phyloP scores from a whole-genome alignment of 2,113 vertebrate species.

The Myiozetetes cayanensis region DNA sequence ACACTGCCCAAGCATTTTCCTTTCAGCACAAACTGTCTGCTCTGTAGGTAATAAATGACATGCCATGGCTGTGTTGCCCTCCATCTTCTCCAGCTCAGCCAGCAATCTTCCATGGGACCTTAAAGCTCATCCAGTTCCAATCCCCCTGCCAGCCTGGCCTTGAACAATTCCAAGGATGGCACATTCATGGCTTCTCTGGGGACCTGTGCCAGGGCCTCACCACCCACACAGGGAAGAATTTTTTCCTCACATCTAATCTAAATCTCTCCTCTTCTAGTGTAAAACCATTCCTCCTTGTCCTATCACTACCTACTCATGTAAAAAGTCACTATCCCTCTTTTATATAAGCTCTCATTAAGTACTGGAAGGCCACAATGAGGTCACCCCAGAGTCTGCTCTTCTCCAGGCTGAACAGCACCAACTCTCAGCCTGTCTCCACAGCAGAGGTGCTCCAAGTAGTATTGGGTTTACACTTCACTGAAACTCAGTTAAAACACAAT shows the following conservation, averaged over 20 bases:
- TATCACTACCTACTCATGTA: background rate
- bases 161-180: background rate
- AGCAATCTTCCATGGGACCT: background rate
- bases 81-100: background rate
- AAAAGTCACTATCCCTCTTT: background rate
- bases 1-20: background rate
- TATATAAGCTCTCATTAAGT: background rate
- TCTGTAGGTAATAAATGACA: accelerated
- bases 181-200: background rate
- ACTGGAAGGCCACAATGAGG: background rate
- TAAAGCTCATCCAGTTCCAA: background rate
- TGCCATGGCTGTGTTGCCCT: background rate
- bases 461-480: background rate
- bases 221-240: background rate
- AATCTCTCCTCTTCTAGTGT: background rate
- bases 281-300: background rate
- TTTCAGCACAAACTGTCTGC: background rate
- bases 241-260: background rate
- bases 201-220: background rate
- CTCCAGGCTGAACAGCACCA: background rate
- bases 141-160: background rate
- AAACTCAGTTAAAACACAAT: background rate
- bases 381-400: background rate
- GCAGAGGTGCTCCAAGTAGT: background rate
- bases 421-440: background rate